These are phyloP conservation scores for Brachionus rotundiformis DNA, from an alignment of 1,140 invertebrate genomes.

Conservation along the genomic window DNA sequence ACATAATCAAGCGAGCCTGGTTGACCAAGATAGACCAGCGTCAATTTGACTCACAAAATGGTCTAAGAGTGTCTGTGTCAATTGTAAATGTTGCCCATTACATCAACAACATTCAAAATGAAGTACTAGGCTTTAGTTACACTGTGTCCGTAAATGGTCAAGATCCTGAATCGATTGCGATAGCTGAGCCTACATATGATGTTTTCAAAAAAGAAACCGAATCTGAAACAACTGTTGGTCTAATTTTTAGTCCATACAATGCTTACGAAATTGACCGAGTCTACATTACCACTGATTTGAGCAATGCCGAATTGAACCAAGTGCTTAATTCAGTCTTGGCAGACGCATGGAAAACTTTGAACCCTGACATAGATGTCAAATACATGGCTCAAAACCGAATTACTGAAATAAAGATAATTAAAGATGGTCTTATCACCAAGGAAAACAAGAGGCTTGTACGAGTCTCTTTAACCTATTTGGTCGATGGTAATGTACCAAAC, in stretches of 20 bases:
- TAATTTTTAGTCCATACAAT: slow-evolving; percentile 29
- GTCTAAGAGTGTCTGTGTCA: background rate
- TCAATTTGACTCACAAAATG: slow-evolving; percentile 34
- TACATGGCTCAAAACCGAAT: background rate
- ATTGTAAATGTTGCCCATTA: slow-evolving; percentile 32
- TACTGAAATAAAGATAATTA: background rate
- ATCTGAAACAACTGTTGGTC: background rate
- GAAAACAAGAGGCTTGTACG: background rate
- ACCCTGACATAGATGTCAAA: background rate
- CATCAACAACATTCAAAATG: background rate
- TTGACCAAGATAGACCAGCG: background rate
- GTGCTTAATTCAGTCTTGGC: background rate
- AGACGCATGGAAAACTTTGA: background rate
- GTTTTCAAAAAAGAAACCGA: background rate
- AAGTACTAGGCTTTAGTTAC: slow-evolving; percentile 35
- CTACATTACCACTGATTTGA: slow-evolving; percentile 1
- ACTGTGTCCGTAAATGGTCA: slow-evolving; percentile 48
- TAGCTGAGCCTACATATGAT: slow-evolving; percentile 21
- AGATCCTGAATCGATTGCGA: slow-evolving; percentile 5
- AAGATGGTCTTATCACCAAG: background rate
- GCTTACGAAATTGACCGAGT: slow-evolving; percentile 39
- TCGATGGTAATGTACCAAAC: slow-evolving; percentile 35
- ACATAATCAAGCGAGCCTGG: slow-evolving; percentile 32
- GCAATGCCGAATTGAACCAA: background rate
- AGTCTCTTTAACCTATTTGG: slow-evolving; percentile 32